Percentiles rank a stretch among this genome's conserved stretches.
Evolutionary conservation across 1,140 invertebrate genomes (phyloP).

Genomic region (Cyclargus thomasi): DNA sequence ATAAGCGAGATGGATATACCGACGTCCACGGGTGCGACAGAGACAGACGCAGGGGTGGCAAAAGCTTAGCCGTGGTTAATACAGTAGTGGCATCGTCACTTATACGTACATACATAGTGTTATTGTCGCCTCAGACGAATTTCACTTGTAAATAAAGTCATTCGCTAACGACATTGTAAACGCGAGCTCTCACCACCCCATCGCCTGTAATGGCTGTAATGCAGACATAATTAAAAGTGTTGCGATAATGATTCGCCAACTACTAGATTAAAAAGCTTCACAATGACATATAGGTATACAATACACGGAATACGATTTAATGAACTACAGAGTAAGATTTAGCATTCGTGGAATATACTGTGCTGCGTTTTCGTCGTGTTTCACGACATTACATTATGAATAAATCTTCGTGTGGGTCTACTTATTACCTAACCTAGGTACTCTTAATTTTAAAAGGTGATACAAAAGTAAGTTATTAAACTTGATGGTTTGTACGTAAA

Average conservation of each 20-base stretch:
- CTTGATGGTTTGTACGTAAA: too few species aligned
- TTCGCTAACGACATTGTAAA: not conserved
- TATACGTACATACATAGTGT: conserved; percentile 38
- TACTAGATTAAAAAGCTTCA: not conserved
- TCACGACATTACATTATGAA: too few species aligned
- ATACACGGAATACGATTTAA: too few species aligned
- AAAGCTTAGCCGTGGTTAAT: conserved; percentile 54
- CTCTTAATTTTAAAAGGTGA: too few species aligned
- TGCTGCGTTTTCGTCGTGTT: too few species aligned
- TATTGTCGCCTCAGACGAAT: not conserved
- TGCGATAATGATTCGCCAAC: not conserved
- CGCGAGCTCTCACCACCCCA: not conserved
- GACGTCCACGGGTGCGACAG: conserved; percentile 26
- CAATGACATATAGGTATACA: too few species aligned
- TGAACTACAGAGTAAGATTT: too few species aligned
- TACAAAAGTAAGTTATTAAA: too few species aligned
- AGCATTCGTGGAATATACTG: too few species aligned
- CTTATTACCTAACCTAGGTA: too few species aligned
- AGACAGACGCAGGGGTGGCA: conserved; percentile 38
- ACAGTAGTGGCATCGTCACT: too few species aligned
- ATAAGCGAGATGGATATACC: conserved; percentile 28
- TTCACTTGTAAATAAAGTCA: not conserved
- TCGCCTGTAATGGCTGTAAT: not conserved
- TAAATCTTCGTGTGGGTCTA: too few species aligned
- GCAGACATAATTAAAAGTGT: not conserved